Base-by-base conservation (phyloP, 1,140 invertebrate genomes). In the Caenorhabditis inopinata region DNA sequence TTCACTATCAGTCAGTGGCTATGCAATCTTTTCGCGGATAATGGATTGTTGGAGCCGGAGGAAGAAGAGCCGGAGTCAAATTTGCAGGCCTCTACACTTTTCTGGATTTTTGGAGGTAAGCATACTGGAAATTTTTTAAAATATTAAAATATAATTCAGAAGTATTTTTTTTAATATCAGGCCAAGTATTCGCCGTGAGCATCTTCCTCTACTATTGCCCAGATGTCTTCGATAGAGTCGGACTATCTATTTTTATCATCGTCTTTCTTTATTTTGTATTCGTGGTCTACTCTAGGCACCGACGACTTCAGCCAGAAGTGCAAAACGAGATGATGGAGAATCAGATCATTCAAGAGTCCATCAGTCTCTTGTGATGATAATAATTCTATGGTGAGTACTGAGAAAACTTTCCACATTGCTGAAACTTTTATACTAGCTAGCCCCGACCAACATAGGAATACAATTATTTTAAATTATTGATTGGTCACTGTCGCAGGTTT, bases 81-180 rank as follows among this genome's bases (percentile, higher is more conserved):
- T 58, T 58, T n/a, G 4, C 58, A 68, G n/a, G 21, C 58, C 6
- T 68, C 32, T 1, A 38, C 29, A 21, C 12, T 68, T 4, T 68
- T 68, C 21, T 68, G n/a, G 16, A 68, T 68, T 38, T 68, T 68
- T 68, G 58, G 58, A 68, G 58, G 58, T n/a, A 18, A 48, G 12
- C 0, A n/a, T 48, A n/a, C 1, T 1, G n/a, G n/a, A 48, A 48
- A 16, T 18, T 2, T 6, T 48, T 5, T 18, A n/a, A n/a, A n/a
- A n/a, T n/a, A n/a, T n/a, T n/a, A n/a, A n/a, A n/a, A n/a, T n/a
- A n/a, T n/a, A 48, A 16, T 48, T 18, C n/a, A 2, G 0, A 2
- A 42, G 14, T 42, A 42, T 42, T 68, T 11, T 18, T 38, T 68
- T n/a, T n/a, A n/a, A n/a, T n/a, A n/a, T 9, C 58, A 68, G 58